These are phyloP conservation scores for Ophioninae sp. DNA, from an alignment of 2,888 invertebrate species.

Conservation along the genomic window DNA sequence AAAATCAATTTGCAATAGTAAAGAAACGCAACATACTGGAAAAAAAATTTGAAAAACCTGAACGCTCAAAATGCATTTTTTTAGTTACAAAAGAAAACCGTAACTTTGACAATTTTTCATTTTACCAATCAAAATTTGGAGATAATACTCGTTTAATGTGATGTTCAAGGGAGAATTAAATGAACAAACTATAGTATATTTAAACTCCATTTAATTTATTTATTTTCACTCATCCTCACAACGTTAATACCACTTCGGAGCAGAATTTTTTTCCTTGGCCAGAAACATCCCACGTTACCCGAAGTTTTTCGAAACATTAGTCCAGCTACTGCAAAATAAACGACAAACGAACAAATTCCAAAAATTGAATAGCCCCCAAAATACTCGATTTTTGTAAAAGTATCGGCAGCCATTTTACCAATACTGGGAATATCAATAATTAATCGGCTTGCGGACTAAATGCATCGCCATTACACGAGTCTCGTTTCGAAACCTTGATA, in stretches of 20 bases:
- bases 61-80: too few species aligned
- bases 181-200: too few species aligned
- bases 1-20: too few species aligned
- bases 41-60: too few species aligned
- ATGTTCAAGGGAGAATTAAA: too few species aligned
- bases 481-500: constrained; percentile 1
- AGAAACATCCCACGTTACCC: not conserved
- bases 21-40: too few species aligned
- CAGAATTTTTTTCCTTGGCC: not conserved
- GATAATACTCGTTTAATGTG: too few species aligned
- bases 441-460: not conserved
- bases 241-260: not conserved
- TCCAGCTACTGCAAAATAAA: not conserved
- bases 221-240: not conserved
- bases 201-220: too few species aligned
- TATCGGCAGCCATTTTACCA: not conserved
- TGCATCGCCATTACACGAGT: not conserved
- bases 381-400: not conserved
- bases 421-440: not conserved
- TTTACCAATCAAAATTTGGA: too few species aligned
- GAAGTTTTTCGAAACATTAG: not conserved
- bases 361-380: not conserved
- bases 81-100: too few species aligned
- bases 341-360: not conserved
- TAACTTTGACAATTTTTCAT: too few species aligned